phyloP scores from a whole-genome alignment of 2,888 invertebrate species.

The Stegophylla sp. region DNA sequence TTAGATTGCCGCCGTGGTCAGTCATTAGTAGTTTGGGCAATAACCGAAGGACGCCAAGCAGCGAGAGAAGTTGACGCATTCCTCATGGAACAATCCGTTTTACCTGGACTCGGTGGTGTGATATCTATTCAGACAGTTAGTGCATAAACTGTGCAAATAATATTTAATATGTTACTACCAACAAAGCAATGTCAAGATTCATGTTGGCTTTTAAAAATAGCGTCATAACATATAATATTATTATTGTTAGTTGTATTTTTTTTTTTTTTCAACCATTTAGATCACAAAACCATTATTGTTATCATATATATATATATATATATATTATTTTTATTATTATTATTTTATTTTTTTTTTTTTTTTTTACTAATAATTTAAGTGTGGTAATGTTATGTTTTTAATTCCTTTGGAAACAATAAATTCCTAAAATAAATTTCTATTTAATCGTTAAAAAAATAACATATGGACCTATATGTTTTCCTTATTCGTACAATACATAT shows the following conservation, averaged over 20 bases:
- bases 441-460: constrained; percentile 25
- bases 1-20: constrained; percentile 98
- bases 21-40: constrained; percentile 98
- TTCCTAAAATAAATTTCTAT: constrained; percentile 27
- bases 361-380: constrained; percentile 30
- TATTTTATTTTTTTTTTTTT: no score
- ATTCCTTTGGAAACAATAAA: constrained; percentile 36
- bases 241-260: constrained; percentile 24
- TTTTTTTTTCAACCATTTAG: constrained; percentile 21
- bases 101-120: constrained; percentile 94
- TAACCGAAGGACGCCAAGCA: constrained; percentile 96
- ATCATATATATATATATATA: constrained; percentile 8
- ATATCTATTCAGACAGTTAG: constrained; percentile 65
- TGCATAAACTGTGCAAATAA: constrained; percentile 5
- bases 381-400: constrained; percentile 27
- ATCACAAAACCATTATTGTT: constrained; percentile 42
- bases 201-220: constrained; percentile 25
- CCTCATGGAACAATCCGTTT: constrained; percentile 79
- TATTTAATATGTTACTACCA: neutral
- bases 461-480: neutral
- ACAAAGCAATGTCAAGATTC: neutral
- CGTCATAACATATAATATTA: constrained; percentile 30
- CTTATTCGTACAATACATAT: constrained; percentile 16
- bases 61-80: constrained; percentile 90
- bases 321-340: no score